phyloP scores from a whole-genome alignment of 2,888 invertebrate genomes.

The Tyria jacobaeae region DNA sequence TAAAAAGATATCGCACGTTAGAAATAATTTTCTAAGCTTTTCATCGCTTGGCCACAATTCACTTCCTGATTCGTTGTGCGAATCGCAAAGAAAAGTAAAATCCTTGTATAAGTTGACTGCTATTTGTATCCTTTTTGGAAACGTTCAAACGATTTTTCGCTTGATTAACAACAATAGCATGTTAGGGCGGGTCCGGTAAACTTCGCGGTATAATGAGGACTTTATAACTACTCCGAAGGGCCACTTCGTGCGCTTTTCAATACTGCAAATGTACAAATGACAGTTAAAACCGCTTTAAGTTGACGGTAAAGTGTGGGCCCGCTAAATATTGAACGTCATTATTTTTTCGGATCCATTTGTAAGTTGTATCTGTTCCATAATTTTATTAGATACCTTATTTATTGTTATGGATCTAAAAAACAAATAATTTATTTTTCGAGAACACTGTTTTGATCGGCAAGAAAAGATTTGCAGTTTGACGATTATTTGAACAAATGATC shows the following conservation, averaged over 20 bases:
- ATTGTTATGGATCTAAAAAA: too few species aligned
- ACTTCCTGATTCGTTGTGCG: neutral
- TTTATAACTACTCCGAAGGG: neutral
- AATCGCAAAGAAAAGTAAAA: neutral
- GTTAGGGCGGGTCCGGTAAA: neutral
- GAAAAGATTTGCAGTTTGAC: conserved; percentile 22
- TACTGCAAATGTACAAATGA: too few species aligned
- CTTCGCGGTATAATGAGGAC: neutral
- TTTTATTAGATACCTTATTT: too few species aligned
- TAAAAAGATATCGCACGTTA: too few species aligned
- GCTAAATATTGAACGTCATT: neutral
- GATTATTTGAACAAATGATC: conserved; percentile 56
- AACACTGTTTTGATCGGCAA: conserved; percentile 40
- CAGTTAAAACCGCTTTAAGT: neutral
- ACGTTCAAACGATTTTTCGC: neutral
- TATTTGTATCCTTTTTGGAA: neutral
- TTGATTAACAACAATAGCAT: neutral
- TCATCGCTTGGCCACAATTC: conserved; percentile 25
- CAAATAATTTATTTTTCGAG: too few species aligned
- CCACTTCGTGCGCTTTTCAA: neutral
- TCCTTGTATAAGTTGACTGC: conserved; percentile 5
- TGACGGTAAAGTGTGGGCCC: neutral
- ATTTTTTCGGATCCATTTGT: too few species aligned
- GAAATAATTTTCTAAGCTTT: conserved; percentile 35
- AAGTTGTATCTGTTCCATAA: too few species aligned